Percentiles rank a stretch among this genome's conserved stretches.
Evolutionary conservation across 2,888 invertebrate genomes (phyloP).

Genomic region (Machimus atricapillus): DNA sequence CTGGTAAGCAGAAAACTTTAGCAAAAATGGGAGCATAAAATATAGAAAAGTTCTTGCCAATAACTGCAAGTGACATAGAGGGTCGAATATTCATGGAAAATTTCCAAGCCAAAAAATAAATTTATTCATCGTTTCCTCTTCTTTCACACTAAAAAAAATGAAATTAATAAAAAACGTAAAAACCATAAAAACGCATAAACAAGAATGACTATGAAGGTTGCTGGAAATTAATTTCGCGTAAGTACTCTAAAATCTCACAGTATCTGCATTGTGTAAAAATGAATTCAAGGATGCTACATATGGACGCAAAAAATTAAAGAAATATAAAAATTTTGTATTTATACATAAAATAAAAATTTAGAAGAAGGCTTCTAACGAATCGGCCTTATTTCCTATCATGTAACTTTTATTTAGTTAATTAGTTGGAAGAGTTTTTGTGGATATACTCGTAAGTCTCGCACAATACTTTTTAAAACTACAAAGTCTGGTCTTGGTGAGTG

Average conservation of each 20-base stretch:
- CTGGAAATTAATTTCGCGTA: background rate
- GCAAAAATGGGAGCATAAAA: slow-evolving; percentile 9
- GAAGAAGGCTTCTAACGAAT: too few relatives aligned
- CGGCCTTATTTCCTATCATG: too few relatives aligned
- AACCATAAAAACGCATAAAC: background rate
- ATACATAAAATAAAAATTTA: too few relatives aligned
- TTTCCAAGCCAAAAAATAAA: slow-evolving; percentile 6
- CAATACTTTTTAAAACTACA: too few relatives aligned
- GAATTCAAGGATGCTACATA: background rate
- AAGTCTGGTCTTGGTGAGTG: too few relatives aligned
- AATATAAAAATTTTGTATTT: too few relatives aligned
- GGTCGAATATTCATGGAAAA: slow-evolving; percentile 17
- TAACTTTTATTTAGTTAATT: too few relatives aligned
- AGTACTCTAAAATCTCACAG: background rate
- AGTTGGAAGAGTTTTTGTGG: too few relatives aligned
- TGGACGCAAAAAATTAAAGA: background rate
- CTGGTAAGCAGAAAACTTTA: slow-evolving; percentile 20
- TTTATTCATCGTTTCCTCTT: background rate
- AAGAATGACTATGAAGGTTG: background rate
- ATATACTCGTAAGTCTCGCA: too few relatives aligned
- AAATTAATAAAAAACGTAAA: background rate
- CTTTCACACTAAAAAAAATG: background rate
- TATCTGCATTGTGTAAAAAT: too few relatives aligned
- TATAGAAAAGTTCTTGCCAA: slow-evolving; percentile 30
- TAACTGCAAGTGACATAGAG: slow-evolving; percentile 25